Evolutionary conservation across 2,113 vertebrate genomes (phyloP), one percentile per base, ranked within the genome.

Genomic region (Pionites leucogaster): DNA sequence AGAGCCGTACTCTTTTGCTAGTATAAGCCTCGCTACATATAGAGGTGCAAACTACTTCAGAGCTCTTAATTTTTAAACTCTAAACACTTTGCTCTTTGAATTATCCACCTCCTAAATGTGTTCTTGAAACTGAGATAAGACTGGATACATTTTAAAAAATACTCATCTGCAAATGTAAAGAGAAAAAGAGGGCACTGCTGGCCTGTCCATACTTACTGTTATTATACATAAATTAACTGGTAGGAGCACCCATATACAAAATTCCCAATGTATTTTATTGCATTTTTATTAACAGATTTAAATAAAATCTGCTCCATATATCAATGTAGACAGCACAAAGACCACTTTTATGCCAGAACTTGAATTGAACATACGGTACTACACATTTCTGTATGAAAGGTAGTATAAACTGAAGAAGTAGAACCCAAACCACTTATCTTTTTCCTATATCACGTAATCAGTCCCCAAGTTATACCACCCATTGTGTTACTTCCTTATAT

Each of bases 401-500:
- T 91, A 12, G 29, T 35, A 35, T 47, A 79, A 93, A 91, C 31
- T 63, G 41, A 72, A 77, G 77, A 84, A 92, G 8, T 11, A 72
- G 70, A 79, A 91, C 6, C 24, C 57, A 46, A 86, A 91, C 41
- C 19, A 37, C 18, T 81, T 80, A 24, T 57, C 9, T 68, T 85
- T 64, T 80, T 65, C 35, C 41, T 74, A 17, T 70, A 33, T 47
- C 23, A 39, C 24, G 24, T 71, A 91, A 95, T 94, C 83, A 93
- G 35, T 33, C 28, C 72, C 42, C 37, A 86, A 55, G 60, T 83
- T 88, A 74, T 75, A 86, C 93, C 96, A 96, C 93, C 93, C 85
- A 96, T 93, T 95, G 96, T 94, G 90, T 80, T 65, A 55, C 71
- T 90, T 95, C 96, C 92, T 95, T 88, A 72, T 67, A 72, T 13